Conservation (phyloP, 2,113 vertebrate genomes). For the Labeo rohita region DNA sequence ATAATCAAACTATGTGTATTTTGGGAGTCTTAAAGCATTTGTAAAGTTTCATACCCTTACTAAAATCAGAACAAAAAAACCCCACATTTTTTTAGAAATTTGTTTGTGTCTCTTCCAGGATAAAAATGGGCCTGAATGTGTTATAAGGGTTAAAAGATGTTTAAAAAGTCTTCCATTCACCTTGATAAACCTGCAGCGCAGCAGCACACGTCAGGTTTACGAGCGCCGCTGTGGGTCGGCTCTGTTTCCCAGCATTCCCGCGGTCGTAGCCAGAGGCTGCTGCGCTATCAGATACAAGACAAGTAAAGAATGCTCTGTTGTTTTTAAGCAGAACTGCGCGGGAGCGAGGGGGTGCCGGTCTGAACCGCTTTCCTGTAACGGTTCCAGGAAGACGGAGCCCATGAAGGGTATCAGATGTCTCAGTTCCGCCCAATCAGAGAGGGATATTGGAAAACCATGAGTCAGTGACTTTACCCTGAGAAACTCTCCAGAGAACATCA, state of each 20-base stretch:
- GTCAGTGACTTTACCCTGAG: constrained; percentile 32
- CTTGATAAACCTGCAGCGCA: neutral
- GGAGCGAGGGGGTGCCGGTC: neutral
- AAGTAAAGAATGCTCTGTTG: neutral
- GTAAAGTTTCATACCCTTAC: no score
- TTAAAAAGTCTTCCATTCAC: no score
- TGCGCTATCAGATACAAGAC: neutral
- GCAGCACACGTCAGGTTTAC: no score
- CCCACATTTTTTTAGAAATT: no score
- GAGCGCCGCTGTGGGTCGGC: neutral
- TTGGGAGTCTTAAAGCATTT: no score
- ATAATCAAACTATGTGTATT: no score
- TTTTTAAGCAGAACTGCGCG: neutral
- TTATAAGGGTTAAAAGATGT: neutral
- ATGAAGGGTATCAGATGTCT: constrained; percentile 12
- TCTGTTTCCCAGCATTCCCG: neutral
- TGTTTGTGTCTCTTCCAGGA: no score
- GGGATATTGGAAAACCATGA: neutral
- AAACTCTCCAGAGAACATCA: neutral
- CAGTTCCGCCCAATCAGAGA: neutral
- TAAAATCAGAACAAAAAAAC: no score
- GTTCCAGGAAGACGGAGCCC: neutral
- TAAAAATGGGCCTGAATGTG: no score
- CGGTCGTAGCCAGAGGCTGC: neutral
- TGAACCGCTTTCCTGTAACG: constrained; percentile 1